Percentiles rank a stretch among this genome's conserved stretches.
Conservation (phyloP, 1,140 invertebrate species). For the Zaprionus nigranus region DNA sequence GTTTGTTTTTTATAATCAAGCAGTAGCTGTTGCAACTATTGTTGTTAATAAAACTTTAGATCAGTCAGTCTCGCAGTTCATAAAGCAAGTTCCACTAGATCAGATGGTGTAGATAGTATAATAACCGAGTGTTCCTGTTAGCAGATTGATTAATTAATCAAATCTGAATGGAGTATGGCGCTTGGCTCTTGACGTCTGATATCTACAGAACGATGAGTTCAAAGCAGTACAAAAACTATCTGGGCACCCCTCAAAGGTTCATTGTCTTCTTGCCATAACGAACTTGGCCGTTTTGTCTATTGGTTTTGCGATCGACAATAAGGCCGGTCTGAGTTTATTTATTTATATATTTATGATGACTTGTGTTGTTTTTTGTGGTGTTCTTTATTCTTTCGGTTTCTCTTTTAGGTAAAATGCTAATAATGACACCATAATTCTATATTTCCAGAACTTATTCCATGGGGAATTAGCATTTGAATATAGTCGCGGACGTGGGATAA, state of each 20-base stretch:
- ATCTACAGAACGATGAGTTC: slow-evolving; percentile 39
- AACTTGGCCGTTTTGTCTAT: slow-evolving; percentile 1
- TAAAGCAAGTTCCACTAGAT: slow-evolving; percentile 4
- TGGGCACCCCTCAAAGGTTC: slow-evolving; percentile 41
- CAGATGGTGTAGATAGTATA: slow-evolving; percentile 11
- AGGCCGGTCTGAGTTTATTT: not conserved
- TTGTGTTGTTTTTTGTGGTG: slow-evolving; percentile 30
- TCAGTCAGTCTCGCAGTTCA: slow-evolving; percentile 4
- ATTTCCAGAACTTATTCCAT: slow-evolving; percentile 35
- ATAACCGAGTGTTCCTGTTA: slow-evolving; percentile 41
- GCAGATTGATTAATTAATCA: slow-evolving; percentile 40
- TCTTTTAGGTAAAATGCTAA: slow-evolving; percentile 60
- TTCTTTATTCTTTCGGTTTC: slow-evolving; percentile 29
- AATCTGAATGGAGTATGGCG: not conserved
- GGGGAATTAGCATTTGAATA: slow-evolving; percentile 70
- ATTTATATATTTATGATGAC: slow-evolving; percentile 27
- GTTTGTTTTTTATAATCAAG: slow-evolving; percentile 36
- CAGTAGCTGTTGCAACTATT: slow-evolving; percentile 26
- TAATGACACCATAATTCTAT: slow-evolving; percentile 50
- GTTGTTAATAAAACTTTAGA: slow-evolving; percentile 13
- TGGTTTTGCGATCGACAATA: slow-evolving; percentile 9
- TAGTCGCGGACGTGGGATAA: slow-evolving; percentile 58
- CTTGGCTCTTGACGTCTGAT: not conserved
- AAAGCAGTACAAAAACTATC: slow-evolving; percentile 3
- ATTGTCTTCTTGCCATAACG: slow-evolving; percentile 56